phyloP scores from a whole-genome alignment of 2,888 invertebrate species.

The Seira musarum region DNA sequence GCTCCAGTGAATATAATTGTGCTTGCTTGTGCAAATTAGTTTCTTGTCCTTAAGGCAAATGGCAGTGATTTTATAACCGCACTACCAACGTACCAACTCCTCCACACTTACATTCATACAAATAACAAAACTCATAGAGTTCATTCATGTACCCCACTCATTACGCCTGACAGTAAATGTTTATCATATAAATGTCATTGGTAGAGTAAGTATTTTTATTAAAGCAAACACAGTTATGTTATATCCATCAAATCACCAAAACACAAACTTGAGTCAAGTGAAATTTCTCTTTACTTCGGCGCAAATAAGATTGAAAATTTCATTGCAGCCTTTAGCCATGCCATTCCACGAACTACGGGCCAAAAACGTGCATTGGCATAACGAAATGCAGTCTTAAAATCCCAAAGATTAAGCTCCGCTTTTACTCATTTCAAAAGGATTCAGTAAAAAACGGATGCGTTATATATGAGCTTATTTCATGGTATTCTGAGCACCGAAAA shows the following conservation, averaged over 20 bases:
- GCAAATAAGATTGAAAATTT: too few species aligned
- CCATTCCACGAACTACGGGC: not conserved
- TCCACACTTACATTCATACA: not conserved
- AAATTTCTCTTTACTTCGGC: too few species aligned
- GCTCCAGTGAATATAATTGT: slow-evolving; percentile 37
- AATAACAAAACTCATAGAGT: too few species aligned
- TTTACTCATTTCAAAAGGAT: not conserved
- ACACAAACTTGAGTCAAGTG: too few species aligned
- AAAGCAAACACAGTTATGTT: too few species aligned
- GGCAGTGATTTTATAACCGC: slow-evolving; percentile 18
- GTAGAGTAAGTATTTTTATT: too few species aligned
- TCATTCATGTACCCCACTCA: not conserved
- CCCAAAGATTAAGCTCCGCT: not conserved
- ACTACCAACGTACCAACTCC: not conserved
- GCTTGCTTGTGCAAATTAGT: slow-evolving; percentile 41
- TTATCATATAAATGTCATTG: not conserved
- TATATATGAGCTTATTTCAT: slow-evolving; percentile 59
- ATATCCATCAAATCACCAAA: too few species aligned
- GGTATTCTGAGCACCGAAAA: slow-evolving; percentile 58
- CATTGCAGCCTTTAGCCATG: not conserved
- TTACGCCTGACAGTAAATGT: not conserved
- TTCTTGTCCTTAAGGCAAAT: slow-evolving; percentile 41
- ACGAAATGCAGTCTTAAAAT: not conserved
- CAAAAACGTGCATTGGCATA: too few species aligned
- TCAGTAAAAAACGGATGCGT: slow-evolving; percentile 38